Base-by-base conservation (phyloP, 2,888 invertebrate genomes). In the Drosophila nigricruria region DNA sequence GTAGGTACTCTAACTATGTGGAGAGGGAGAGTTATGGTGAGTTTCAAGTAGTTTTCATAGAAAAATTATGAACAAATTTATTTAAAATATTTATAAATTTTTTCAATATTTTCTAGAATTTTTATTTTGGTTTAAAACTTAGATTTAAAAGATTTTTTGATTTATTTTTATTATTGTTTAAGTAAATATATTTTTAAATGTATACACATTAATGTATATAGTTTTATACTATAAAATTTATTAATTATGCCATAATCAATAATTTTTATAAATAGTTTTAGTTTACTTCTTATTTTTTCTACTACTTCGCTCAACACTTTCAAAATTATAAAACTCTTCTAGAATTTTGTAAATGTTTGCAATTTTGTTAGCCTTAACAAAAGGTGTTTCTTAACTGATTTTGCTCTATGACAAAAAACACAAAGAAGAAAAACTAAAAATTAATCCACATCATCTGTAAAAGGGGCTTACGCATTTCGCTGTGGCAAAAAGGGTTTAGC, bases 401-500 rank as follows among this genome's bases (percentile, higher is more conserved):
- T 32, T 34, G 16, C 23, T 34, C 8, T 0, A n/a, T 23, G 3
- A 10, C 12, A 27, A 25, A 38, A 53, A 2, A 52, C 5, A 8
- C 25, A 5, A 4, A 20, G 10, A 9, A 50, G 20, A 16, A 18
- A 38, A 53, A 18, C 38, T 25, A 53, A 34, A 53, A 38, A 38
- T 64, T 47, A 63, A 25, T 40, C 38, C 18, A 3, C 32, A 63
- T 53, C 36, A 66, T 38, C 20, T 66, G 50, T 38, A 45, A 56
- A 56, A 65, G 73, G 77, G 47, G 77, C 38, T 73, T 77, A 68
- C 65, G 65, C 47, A 47, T 65, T 77, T 77, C 73, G 68, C 36
- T 60, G 59, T 73, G 62, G 60, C 32, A 61, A 36, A 49, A 45
- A 53, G 45, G n/a, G 50, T 42, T 64, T 66, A 59, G 45, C 18